These are phyloP conservation scores for Scartelaos histophorus DNA, from an alignment of 2,113 vertebrate species.

Conservation along the genomic window DNA sequence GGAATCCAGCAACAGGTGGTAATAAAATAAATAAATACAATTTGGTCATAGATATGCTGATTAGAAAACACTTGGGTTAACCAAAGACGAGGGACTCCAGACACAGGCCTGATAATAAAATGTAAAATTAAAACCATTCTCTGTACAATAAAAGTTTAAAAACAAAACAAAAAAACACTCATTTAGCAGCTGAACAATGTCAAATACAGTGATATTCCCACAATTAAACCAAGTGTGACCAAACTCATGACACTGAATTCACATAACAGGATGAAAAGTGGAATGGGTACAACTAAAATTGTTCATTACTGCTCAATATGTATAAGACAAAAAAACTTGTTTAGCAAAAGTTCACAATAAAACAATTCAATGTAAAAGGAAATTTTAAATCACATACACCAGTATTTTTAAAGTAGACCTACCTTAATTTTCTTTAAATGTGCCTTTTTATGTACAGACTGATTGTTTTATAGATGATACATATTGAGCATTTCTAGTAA, in stretches of 20 bases:
- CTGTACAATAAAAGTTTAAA: neutral
- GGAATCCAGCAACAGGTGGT: conserved; percentile 14
- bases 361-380: neutral
- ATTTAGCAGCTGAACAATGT: neutral
- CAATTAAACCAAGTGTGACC: neutral
- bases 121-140: neutral
- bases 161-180: neutral
- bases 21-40: conserved; percentile 46
- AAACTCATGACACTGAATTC: neutral
- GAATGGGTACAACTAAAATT: neutral
- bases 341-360: neutral
- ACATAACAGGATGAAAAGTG: neutral
- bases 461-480: neutral
- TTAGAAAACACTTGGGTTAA: conserved; percentile 9
- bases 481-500: neutral
- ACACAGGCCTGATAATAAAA: neutral
- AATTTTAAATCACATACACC: conserved; percentile 42
- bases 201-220: neutral
- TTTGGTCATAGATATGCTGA: neutral
- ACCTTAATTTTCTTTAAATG: conserved; percentile 23
- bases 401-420: neutral
- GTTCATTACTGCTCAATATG: conserved; percentile 7
- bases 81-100: neutral
- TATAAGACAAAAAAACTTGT: neutral
- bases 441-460: conserved; percentile 7